Evolutionary conservation across 2,113 vertebrate species (phyloP), one percentile per base, ranked within the genome.

Genomic region (Albula glossodonta): DNA sequence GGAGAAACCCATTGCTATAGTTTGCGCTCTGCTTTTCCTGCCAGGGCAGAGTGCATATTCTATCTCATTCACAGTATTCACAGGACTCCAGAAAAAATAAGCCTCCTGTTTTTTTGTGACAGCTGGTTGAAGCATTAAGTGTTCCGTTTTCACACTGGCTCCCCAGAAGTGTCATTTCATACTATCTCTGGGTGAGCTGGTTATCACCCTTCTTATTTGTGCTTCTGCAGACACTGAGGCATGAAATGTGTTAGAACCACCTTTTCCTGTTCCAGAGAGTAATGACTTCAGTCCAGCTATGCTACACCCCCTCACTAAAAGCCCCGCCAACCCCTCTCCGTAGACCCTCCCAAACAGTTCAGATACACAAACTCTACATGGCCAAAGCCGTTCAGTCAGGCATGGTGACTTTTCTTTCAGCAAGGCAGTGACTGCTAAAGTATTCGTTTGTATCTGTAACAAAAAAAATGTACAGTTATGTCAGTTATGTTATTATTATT

Each of bases 261-360:
- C 80, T 81, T 52, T 81, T 81, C 80, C 80, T 81, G 80, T 81
- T 81, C 51, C 50, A n/a, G 6, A 81, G 70, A 25, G n/a, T 31
- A 74, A 74, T 74, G n/a, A 74, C 70, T 74, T 31, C 22, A 74
- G 22, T 74, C 70, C 9, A 10, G 70, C 70, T 74, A 31, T 74
- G 8, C 25, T 74, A 74, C n/a, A 4, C 63, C 70, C n/a, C n/a
- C 31, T 41, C 31, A 41, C 31, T 41, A 41, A 41, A 41, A 41
- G 31, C 31, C 31, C 31, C 31, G 31, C 31, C 31, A 41, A 41
- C 31, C 31, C 31, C 31, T 41, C 70, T 22, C 17, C n/a, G n/a
- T 22, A 70, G 22, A 22, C 63, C 11, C 63, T 70, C 70, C 10
- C n/a, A 74, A 31, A 74, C n/a, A 74, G 8, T 74, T 9, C 11